Conservation (phyloP, 2,113 vertebrate genomes). For the Alligator mississippiensis region DNA sequence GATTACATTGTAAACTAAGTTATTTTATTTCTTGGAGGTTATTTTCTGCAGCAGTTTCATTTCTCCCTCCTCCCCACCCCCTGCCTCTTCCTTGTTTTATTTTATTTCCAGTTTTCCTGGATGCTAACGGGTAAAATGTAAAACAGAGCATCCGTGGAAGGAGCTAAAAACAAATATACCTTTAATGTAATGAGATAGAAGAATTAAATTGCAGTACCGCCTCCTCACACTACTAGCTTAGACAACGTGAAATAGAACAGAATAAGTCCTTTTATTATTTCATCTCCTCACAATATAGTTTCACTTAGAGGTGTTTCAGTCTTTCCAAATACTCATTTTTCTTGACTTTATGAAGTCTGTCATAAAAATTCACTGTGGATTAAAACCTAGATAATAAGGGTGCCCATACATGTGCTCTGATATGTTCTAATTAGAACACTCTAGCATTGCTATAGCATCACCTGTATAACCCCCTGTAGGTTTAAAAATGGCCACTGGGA, state of each 20-base stretch:
- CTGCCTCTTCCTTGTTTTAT: conserved; percentile 34
- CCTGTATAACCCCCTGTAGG: too few relatives aligned
- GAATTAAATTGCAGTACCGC: conserved; percentile 33
- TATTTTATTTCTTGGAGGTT: conserved; percentile 36
- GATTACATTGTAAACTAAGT: conserved; percentile 63
- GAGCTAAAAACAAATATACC: neutral
- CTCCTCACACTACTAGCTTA: conserved; percentile 19
- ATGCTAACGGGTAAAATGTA: conserved; percentile 55
- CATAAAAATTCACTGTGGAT: conserved; percentile 21
- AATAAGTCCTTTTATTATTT: neutral
- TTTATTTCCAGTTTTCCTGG: conserved; percentile 57
- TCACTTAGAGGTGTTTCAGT: conserved; percentile 28
- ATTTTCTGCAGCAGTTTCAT: conserved; percentile 43
- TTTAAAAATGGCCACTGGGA: too few relatives aligned
- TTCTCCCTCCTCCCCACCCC: neutral
- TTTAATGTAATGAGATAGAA: conserved; percentile 48
- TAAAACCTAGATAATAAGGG: conserved; percentile 40
- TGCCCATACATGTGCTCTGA: too few relatives aligned
- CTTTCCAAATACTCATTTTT: conserved; percentile 33
- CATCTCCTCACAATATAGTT: conserved; percentile 30
- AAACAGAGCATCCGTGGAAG: conserved; percentile 12
- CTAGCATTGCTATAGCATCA: too few relatives aligned
- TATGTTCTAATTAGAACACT: too few relatives aligned
- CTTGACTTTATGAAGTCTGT: neutral
- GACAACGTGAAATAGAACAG: conserved; percentile 27